Base-by-base conservation (phyloP, 1,140 invertebrate species). In the Orius insidiosus region DNA sequence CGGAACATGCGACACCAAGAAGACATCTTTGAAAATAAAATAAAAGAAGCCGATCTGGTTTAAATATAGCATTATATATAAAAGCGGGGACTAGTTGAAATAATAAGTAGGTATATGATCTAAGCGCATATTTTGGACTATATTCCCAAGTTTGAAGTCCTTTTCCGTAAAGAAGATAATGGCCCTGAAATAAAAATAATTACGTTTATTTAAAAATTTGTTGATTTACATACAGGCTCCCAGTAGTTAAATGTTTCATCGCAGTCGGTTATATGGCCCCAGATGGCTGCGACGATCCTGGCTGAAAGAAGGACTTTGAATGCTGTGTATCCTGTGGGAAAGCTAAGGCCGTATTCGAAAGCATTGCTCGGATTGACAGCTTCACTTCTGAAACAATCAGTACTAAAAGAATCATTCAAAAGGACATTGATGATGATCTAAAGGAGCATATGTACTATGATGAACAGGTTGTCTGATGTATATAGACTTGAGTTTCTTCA, bases 71-170 rank as follows among this genome's bases (percentile, higher is more conserved):
- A 33, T 77, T 71, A 55, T 86, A 80, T 5, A 95, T 64, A 63
- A 78, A 82, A 3, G 78, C 80, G 41, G 90, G 89, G 11, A 88
- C 67, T n/a, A 80, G 79, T 68, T 95, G 84, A 33, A 92, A 60
- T 63, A 89, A 70, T 7, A 97, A 61, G 56, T 94, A 94, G 35
- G 81, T 78, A 63, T 96, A 97, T 0, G 90, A 98, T 41, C 96
- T 69, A 36, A 98, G 74, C 0, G 90, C 89, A 69, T 84, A 98
- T 49, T 74, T 65, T 11, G 95, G 92, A 57, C 90, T 94, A 62
- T 99, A 98, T 65, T 99, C 96, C 96, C 95, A 99, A 40, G 96
- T 98, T 69, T 98, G 94, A 53, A 98, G 76, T 6, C 95, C 92
- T 60, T 71, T 78, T 10, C 82, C 85, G 62, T 86, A 90, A 14